phyloP scores from a whole-genome alignment of 1,140 invertebrate genomes.

The Trichonephila clavata region DNA sequence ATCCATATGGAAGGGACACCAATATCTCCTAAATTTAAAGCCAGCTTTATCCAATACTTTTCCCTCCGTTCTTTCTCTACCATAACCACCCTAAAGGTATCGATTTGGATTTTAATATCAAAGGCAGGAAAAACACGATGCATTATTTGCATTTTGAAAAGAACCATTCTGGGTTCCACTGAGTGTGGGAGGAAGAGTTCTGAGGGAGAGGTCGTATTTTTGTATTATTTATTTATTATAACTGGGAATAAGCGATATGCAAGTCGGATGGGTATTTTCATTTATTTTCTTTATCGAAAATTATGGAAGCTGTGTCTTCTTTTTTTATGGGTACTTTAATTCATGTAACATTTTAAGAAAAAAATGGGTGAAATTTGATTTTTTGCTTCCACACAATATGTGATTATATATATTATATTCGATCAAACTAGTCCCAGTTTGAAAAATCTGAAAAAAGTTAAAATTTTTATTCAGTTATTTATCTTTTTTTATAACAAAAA shows the following conservation, averaged over 20 bases:
- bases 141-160: slow-evolving; percentile 54
- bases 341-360: no score
- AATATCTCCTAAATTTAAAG: slow-evolving; percentile 47
- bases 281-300: not conserved
- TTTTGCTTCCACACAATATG: no score
- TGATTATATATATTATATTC: no score
- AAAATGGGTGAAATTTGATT: no score
- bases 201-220: not conserved
- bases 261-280: not conserved
- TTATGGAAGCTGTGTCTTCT: no score
- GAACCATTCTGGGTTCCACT: slow-evolving; percentile 2
- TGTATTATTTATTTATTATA: slow-evolving; percentile 17
- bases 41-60: slow-evolving; percentile 51
- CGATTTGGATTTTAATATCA: slow-evolving; percentile 62
- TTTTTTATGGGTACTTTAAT: no score
- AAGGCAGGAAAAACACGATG: slow-evolving; percentile 28
- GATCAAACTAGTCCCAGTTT: no score
- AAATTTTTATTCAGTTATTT: no score
- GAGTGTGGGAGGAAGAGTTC: not conserved
- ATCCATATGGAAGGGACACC: slow-evolving; percentile 34
- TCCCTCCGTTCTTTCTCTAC: not conserved
- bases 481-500: no score
- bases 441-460: no score
- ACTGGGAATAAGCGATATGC: not conserved
- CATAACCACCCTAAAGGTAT: slow-evolving; percentile 2